Evolutionary conservation across 1,140 invertebrate species (phyloP), one percentile per base, ranked within the genome.

Genomic region (Macrostomum lignano): DNA sequence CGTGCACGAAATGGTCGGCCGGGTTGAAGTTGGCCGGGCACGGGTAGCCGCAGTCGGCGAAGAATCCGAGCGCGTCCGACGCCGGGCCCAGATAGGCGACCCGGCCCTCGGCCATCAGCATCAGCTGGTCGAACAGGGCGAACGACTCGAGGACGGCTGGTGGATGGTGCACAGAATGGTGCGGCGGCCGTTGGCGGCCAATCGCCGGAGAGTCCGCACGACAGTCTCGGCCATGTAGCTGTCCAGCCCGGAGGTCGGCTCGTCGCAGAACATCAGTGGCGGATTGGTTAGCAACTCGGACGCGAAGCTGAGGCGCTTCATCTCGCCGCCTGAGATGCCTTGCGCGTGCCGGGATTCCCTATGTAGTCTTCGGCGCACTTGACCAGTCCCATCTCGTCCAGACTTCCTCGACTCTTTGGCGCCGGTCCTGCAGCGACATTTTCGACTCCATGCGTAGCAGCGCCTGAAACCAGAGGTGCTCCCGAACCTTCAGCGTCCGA

Each of bases 211-310:
- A 10, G 44, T 47, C 71, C 45, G 71, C 10, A 91, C 69, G 11
- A 91, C 74, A 49, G 77, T 86, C 41, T 72, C 68, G 0, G 82
- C 82, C 46, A 81, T 84, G 44, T 69, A 81, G 0, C 81, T 76
- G 51, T 94, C 84, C 25, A 91, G 52, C 66, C 86, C 65, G 15
- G 62, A 86, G 0, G 86, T 94, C 1, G 84, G 82, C 48, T 94
- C 86, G 50, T 96, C 86, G 52, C 82, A 93, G 48, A 94, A 81
- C 65, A 94, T 68, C 21, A 96, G 55, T 1, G 77, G 72, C 2
- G 86, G 84, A 61, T 93, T 73, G 0, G 79, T 93, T 14, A 93
- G 59, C 13, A 91, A 59, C 72, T 93, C 84, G 1, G 77, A 76
- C 19, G 81, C 84, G 55, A 93, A 88, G 0, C 81, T 72, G n/a